Evolutionary conservation across 2,113 vertebrate genomes (phyloP).

Genomic region (Oxyura jamaicensis): DNA sequence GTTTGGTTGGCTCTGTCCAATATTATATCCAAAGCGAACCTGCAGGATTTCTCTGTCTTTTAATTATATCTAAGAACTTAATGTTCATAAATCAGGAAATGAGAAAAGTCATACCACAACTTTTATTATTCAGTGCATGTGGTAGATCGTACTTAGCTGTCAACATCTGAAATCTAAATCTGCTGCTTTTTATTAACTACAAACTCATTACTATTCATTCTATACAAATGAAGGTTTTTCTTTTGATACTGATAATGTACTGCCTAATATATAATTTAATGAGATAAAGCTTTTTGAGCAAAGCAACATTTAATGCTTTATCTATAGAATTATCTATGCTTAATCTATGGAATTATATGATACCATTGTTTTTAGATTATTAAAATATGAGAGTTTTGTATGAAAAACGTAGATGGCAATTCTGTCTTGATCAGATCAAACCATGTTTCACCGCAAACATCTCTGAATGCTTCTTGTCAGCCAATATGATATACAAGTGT

Average conservation of each 20-base stretch:
- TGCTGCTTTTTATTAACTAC: not conserved
- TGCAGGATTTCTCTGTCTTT: not conserved
- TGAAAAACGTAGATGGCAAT: not conserved
- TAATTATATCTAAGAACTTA: not conserved
- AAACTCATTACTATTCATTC: not conserved
- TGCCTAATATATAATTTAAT: not conserved
- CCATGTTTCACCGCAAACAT: not conserved
- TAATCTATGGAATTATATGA: not conserved
- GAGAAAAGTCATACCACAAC: not conserved
- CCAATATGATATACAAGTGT: fast-evolving
- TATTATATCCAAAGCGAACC: not conserved
- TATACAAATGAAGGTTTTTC: not conserved
- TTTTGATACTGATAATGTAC: not conserved
- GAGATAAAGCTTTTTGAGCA: not conserved
- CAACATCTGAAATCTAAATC: not conserved
- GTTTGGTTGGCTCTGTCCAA: not conserved
- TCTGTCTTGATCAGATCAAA: not conserved
- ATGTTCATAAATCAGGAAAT: not conserved
- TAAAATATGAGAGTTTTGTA: not conserved
- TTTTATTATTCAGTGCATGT: not conserved
- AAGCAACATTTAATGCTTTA: not conserved
- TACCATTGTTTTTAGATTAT: not conserved
- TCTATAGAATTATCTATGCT: not conserved
- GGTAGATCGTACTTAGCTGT: not conserved
- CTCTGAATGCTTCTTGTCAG: not conserved